A percentile compares a stretch with the other conserved stretches of the same genome.
These are phyloP conservation scores for Vannuccia rotundouncinata DNA, from an alignment of 2,888 invertebrate genomes.

Conservation along the genomic window DNA sequence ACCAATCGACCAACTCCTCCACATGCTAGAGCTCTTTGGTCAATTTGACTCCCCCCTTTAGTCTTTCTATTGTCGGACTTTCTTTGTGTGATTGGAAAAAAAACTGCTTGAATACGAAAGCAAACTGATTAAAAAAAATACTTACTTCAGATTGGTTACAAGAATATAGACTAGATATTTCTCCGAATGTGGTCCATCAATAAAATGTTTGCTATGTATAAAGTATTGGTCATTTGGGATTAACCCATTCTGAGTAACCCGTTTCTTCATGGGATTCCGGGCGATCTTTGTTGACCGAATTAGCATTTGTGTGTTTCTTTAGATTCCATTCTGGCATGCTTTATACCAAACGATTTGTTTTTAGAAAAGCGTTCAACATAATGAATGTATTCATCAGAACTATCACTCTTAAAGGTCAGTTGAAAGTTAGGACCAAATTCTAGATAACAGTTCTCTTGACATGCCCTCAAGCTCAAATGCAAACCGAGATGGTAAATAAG, in stretches of 20 bases:
- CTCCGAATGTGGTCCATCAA: too few species aligned
- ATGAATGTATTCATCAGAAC: constrained; percentile 16
- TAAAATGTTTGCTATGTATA: too few species aligned
- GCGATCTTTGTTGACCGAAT: background rate
- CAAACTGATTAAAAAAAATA: too few species aligned
- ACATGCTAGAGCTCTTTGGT: too few species aligned
- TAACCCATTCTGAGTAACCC: constrained; percentile 8
- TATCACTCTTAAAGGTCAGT: background rate
- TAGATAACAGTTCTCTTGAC: constrained; percentile 6
- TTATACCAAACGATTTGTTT: constrained; percentile 10
- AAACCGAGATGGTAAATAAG: constrained; percentile 23
- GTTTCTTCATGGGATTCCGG: constrained; percentile 15
- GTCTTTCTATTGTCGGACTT: too few species aligned
- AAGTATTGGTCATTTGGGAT: too few species aligned
- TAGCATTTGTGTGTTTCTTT: constrained; percentile 21
- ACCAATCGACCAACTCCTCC: too few species aligned
- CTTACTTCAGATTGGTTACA: too few species aligned
- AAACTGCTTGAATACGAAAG: too few species aligned
- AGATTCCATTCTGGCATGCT: constrained; percentile 25
- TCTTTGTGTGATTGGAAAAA: too few species aligned
- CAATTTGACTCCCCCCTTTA: too few species aligned
- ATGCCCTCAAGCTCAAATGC: constrained; percentile 31
- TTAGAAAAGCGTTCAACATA: constrained; percentile 8
- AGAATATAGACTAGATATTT: too few species aligned
- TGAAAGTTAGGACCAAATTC: constrained; percentile 14